Evolutionary conservation across 1,140 invertebrate genomes (phyloP), one percentile per base, ranked within the genome.

Genomic region (Semibalanus balanoides): DNA sequence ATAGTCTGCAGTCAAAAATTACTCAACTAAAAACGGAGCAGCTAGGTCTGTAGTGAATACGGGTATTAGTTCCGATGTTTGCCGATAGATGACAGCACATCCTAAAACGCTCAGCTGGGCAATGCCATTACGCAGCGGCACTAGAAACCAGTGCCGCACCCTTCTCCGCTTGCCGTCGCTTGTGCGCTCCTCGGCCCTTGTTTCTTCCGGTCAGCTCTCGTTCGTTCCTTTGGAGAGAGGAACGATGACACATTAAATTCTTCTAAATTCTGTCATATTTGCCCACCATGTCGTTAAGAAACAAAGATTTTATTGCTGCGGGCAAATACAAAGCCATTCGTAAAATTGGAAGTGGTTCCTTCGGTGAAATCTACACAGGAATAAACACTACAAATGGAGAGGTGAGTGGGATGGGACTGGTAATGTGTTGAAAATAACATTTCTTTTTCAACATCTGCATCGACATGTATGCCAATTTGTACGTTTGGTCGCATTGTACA

Each of bases 341-440:
- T 80, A 98, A 97, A 88, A 98, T 99, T 82, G 97, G 94, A 83
- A 96, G 94, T 84, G 97, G 97, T 79, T 98, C 96, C 9, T 99
- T 99, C 86, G 97, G 97, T 83, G 97, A 99, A 86, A 99, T 99
- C 83, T 99, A 96, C 85, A 88, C 99, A 84, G 81, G 81, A 40
- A 80, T 81, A 43, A 81, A 80, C 77, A 79, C 79, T 40, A 80
- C 80, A 35, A 80, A 81, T 79, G 80, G 79, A 75, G 79, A 99
- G 90, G 92, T 93, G 87, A 87, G 84, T 64, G 35, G 5, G 35
- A 5, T 7, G 35, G 35, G 35, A 40, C 17, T 7, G 35, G 35
- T 40, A 17, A n/a, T n/a, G n/a, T n/a, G n/a, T n/a, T n/a, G n/a
- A n/a, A n/a, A n/a, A n/a, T n/a, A n/a, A n/a, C n/a, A n/a, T n/a